phyloP scores from a whole-genome alignment of 2,113 vertebrate genomes.

The Redunca redunca region DNA sequence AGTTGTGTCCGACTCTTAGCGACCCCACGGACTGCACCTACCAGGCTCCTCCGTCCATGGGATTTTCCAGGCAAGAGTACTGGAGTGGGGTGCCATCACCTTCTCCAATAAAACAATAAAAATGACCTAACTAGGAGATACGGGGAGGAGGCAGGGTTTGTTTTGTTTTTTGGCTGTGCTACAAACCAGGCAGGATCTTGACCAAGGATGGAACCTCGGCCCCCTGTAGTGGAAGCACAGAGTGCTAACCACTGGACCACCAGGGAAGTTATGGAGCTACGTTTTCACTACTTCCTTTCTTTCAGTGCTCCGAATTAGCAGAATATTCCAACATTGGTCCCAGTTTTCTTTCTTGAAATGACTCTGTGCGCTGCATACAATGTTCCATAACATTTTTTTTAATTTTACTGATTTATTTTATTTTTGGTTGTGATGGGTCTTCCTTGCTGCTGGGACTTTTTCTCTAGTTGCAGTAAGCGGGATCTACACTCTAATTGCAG shows the following conservation, averaged over 20 bases:
- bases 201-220: not conserved
- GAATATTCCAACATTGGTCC: not conserved
- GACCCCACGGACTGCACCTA: no score
- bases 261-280: not conserved
- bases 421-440: not conserved
- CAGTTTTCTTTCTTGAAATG: constrained; percentile 12
- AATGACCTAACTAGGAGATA: not conserved
- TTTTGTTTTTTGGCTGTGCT: not conserved
- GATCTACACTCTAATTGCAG: not conserved
- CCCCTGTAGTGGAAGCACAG: not conserved
- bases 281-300: constrained; percentile 2
- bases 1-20: no score
- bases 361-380: not conserved
- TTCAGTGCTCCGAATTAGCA: not conserved
- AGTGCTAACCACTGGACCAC: not conserved
- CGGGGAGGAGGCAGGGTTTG: not conserved
- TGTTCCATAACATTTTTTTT: not conserved
- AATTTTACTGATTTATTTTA: not conserved
- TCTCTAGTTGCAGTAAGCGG: not conserved
- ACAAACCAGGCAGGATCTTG: not conserved
- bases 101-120: not conserved
- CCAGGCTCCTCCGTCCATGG: no score
- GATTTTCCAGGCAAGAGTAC: no score
- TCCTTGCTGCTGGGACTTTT: not conserved
- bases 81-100: no score